These are phyloP conservation scores for Apamea monoglypha DNA, from an alignment of 2,888 invertebrate species.

Conservation along the genomic window DNA sequence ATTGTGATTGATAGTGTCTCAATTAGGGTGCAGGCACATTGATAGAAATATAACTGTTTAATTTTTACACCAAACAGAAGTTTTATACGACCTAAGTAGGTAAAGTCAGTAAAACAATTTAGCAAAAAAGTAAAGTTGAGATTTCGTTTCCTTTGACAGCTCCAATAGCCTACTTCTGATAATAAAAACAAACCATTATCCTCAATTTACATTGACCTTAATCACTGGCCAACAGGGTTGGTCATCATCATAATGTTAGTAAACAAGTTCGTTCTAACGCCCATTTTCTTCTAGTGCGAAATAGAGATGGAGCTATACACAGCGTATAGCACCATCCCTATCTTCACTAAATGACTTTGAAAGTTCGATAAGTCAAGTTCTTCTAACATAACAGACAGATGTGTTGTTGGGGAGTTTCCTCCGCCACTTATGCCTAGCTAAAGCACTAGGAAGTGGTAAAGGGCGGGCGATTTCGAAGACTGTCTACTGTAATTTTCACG, in stretches of 20 bases:
- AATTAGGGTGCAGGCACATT: background rate
- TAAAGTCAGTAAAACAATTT: background rate
- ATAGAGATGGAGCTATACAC: background rate
- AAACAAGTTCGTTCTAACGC: conserved; percentile 10
- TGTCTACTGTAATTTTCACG: background rate
- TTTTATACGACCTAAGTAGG: background rate
- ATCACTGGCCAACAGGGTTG: conserved; percentile 31
- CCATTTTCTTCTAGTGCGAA: background rate
- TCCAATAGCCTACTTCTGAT: conserved; percentile 12
- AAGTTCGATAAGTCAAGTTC: background rate
- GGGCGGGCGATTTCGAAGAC: no score
- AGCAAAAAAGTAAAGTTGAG: conserved; percentile 1
- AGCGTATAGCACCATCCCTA: background rate
- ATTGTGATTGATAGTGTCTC: no score
- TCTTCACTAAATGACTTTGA: background rate
- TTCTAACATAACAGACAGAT: background rate
- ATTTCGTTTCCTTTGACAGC: conserved; percentile 14
- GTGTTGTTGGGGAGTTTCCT: background rate
- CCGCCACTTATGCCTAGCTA: background rate
- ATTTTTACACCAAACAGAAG: background rate
- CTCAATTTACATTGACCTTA: conserved; percentile 44
- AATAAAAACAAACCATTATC: conserved; percentile 42
- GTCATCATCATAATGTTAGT: conserved; percentile 24
- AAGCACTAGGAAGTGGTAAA: background rate
- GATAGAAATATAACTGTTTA: background rate